phyloP scores from a whole-genome alignment of 2,888 invertebrate species.

The Dendrolimus pini region DNA sequence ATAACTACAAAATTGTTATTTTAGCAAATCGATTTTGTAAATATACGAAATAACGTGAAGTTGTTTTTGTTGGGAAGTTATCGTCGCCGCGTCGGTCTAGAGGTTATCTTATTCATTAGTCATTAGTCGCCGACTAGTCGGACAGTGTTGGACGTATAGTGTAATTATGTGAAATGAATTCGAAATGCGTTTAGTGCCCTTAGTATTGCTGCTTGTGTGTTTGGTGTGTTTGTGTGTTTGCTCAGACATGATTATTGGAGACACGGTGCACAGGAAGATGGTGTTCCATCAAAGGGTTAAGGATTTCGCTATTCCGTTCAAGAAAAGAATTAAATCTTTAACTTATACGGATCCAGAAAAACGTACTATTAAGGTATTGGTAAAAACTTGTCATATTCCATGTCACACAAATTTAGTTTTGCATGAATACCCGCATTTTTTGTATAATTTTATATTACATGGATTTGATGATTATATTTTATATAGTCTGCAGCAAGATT shows the following conservation, averaged over 20 bases:
- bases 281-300: constrained; percentile 67
- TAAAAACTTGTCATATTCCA: not conserved
- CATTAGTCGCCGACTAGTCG: constrained; percentile 17
- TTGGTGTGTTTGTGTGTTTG: constrained; percentile 38
- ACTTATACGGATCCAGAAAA: constrained; percentile 58
- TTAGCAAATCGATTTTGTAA: constrained; percentile 16
- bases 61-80: constrained; percentile 28
- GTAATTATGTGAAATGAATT: constrained; percentile 36
- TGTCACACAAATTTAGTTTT: no score
- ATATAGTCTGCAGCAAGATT: no score
- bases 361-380: constrained; percentile 51
- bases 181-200: constrained; percentile 49
- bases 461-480: no score
- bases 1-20: constrained; percentile 12
- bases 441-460: no score
- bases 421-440: no score
- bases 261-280: constrained; percentile 67
- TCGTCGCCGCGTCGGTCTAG: constrained; percentile 11
- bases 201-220: constrained; percentile 35
- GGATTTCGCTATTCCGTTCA: constrained; percentile 67
- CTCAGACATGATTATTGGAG: constrained; percentile 64
- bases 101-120: constrained; percentile 37
- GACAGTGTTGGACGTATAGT: constrained; percentile 12
- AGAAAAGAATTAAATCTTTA: constrained; percentile 56
- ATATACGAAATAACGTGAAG: constrained; percentile 15